Base-by-base conservation (phyloP, 2,797 vertebrate species). In the Channa striata region DNA sequence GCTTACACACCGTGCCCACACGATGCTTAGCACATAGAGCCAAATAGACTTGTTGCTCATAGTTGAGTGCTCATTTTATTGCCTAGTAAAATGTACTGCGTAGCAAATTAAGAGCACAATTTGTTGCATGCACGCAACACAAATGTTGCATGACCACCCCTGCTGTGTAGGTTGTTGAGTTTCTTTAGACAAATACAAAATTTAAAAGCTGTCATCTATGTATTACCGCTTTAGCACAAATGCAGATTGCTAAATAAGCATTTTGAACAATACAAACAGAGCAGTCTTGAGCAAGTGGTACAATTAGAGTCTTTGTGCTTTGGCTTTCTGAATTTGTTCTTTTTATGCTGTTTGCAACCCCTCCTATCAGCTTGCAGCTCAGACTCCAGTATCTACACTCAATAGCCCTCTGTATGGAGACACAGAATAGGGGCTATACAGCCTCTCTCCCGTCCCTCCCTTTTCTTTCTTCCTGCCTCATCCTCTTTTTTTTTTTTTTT, bases 371-470 rank as follows among this genome's bases (percentile, higher is more conserved):
- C 88, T 88, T 91, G 83, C 91, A 91, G 86, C 81, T 89, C 82
- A 58, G 84, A 87, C 83, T 89, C 68, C 67, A 88, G 73, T 75
- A 82, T 84, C 79, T 16, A 30, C 69, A 64, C 78, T 95, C 88
- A 95, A 94, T 93, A 78, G 91, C 57, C 80, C 83, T 92, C 91
- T 93, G 90, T 94, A 69, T 91, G 81, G 19, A 64, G 68, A 82
- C 84, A 85, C 83, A 91, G 86, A 93, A 92, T 67, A 73, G 89
- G 63, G 74, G 82, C 89, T 81, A 83, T 89, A 71, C 82, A 80
- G 73, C 39, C 60, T 62, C 68, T 25, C 64, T 23, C 69, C 50
- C 48, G 3, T 30, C 59, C 58, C 69, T 53, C 52, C 49, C 64
- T 37, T 34, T 58, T 36, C 37, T 19, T 61, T 30, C 40, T 54